These are phyloP conservation scores for Rissa tridactyla DNA, from an alignment of 2,113 vertebrate genomes.

Conservation along the genomic window DNA sequence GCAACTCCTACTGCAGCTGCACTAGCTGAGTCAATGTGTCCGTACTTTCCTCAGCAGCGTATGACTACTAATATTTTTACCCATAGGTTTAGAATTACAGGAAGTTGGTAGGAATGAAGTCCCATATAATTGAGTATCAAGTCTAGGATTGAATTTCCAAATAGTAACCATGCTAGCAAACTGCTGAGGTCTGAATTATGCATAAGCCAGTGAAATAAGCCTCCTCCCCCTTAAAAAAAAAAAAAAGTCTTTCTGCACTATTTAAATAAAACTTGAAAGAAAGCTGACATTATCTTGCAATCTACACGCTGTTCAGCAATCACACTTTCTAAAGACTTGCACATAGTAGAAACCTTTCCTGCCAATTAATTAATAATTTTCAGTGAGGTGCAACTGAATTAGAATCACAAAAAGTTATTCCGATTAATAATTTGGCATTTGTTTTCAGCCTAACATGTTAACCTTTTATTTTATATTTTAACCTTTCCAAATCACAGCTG, in stretches of 20 bases:
- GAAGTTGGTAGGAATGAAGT: constrained; percentile 89
- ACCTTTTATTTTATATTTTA: neutral
- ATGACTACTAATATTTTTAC: constrained; percentile 94
- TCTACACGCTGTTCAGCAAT: neutral
- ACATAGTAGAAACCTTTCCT: neutral
- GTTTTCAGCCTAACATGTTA: neutral
- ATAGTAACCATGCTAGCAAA: constrained; percentile 72
- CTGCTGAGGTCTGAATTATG: constrained; percentile 60
- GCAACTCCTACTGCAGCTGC: constrained; percentile 72
- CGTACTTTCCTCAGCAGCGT: constrained; percentile 80
- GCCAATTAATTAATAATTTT: neutral
- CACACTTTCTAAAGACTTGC: neutral
- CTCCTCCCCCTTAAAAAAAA: neutral
- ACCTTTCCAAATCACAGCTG: neutral
- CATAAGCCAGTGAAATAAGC: constrained; percentile 48
- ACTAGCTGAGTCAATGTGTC: constrained; percentile 75
- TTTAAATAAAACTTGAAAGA: constrained; percentile 6
- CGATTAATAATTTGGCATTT: neutral
- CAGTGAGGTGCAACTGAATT: neutral
- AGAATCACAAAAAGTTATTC: neutral
- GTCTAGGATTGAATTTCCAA: constrained; percentile 77
- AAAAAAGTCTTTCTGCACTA: neutral
- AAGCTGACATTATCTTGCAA: neutral
- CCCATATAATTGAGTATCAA: constrained; percentile 84
- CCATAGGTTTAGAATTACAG: constrained; percentile 93